A percentile compares a stretch with the other conserved stretches of the same genome.
Conservation (phyloP, 2,888 invertebrate species). For the Drosophila cognata region DNA sequence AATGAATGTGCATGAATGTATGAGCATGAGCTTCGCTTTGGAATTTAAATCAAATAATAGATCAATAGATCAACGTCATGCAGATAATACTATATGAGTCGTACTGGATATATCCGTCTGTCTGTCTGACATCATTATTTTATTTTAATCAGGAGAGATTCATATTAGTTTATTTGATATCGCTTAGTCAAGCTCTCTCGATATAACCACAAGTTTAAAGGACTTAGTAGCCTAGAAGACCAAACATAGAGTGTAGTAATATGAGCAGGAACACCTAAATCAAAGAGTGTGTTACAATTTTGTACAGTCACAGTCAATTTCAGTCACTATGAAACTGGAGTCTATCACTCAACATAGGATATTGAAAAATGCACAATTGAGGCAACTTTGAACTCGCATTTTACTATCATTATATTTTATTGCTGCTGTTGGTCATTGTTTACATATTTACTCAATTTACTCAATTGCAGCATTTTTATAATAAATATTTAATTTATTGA, state of each 20-base stretch:
- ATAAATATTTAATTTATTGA: constrained; percentile 80
- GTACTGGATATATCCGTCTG: background rate
- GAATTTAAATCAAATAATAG: background rate
- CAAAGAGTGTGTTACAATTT: background rate
- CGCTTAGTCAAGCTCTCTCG: background rate
- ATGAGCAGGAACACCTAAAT: background rate
- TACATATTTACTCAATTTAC: constrained; percentile 69
- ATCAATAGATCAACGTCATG: too few relatives aligned
- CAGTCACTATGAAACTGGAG: background rate
- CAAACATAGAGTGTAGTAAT: background rate
- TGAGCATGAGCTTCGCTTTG: background rate
- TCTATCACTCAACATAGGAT: background rate
- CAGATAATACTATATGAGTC: background rate
- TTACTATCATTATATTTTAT: background rate
- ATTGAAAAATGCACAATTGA: background rate
- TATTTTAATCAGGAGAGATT: background rate
- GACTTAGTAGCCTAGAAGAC: background rate
- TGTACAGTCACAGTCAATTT: background rate
- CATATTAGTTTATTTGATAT: background rate
- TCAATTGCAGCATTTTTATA: constrained; percentile 67
- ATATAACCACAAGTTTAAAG: background rate
- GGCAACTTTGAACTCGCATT: constrained; percentile 8
- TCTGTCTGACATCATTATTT: background rate
- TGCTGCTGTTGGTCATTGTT: constrained; percentile 19
- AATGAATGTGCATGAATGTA: background rate